Conservation (phyloP, 2,888 invertebrate species). For the Diloba caeruleocephala region DNA sequence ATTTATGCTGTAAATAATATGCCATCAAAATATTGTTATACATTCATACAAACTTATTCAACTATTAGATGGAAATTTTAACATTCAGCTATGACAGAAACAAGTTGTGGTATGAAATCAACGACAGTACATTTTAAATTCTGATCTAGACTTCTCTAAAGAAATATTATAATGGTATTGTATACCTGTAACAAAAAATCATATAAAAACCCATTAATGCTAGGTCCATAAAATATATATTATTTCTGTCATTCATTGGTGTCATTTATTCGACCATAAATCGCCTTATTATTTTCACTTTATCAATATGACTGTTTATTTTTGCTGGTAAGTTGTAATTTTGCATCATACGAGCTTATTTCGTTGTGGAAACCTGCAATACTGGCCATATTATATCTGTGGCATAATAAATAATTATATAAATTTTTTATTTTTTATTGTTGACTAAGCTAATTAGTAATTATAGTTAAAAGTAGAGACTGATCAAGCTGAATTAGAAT, state of each 20-base stretch:
- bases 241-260: background rate
- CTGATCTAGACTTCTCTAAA: no score
- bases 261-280: background rate
- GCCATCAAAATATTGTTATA: constrained; percentile 6
- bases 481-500: constrained; percentile 41
- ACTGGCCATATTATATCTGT: constrained; percentile 51
- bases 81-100: background rate
- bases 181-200: no score
- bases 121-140: no score
- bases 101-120: background rate
- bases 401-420: constrained; percentile 19
- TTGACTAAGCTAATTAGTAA: constrained; percentile 1
- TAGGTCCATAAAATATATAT: background rate
- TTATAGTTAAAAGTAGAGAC: background rate
- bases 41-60: constrained; percentile 9
- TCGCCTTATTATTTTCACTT: background rate
- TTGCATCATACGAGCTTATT: constrained; percentile 34
- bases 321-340: constrained; percentile 29
- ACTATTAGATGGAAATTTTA: background rate
- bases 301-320: constrained; percentile 1
- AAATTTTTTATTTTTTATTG: constrained; percentile 10
- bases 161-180: no score
- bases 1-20: constrained; percentile 6
- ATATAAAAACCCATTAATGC: background rate
- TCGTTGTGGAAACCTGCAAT: constrained; percentile 51